These are phyloP conservation scores for Balanococcus diminutus DNA, from an alignment of 2,888 invertebrate species.

Conservation along the genomic window DNA sequence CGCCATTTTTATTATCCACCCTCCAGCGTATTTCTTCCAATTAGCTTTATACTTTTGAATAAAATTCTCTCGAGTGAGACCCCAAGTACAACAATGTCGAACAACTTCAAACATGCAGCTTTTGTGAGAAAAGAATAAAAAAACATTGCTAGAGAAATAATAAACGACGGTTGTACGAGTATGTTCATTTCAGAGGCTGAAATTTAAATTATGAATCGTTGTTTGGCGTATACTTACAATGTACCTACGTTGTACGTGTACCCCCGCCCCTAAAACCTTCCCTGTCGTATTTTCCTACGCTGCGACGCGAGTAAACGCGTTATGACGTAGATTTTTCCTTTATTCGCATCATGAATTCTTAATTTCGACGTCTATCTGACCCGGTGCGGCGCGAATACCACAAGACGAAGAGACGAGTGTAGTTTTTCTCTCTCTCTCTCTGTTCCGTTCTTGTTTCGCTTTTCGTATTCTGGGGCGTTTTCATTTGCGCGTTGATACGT, in stretches of 20 bases:
- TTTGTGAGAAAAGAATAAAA: background rate
- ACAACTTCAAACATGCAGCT: background rate
- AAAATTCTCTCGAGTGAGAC: background rate
- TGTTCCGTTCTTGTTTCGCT: background rate
- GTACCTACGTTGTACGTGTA: background rate
- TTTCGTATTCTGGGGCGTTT: background rate
- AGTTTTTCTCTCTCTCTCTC: no score
- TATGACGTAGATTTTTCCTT: slow-evolving; percentile 15
- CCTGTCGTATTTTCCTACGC: background rate
- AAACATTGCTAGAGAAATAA: background rate
- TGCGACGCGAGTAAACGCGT: background rate
- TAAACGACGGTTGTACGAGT: background rate
- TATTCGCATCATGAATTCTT: slow-evolving; percentile 24
- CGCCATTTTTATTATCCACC: background rate
- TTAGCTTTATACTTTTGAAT: background rate
- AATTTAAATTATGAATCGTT: slow-evolving; percentile 27
- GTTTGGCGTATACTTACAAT: background rate
- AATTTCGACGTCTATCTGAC: background rate
- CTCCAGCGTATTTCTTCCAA: background rate
- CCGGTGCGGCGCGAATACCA: background rate
- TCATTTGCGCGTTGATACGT: slow-evolving; percentile 23
- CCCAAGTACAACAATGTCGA: background rate
- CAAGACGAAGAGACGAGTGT: background rate
- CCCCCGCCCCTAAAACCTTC: background rate
- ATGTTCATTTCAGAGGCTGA: slow-evolving; percentile 12